A percentile compares a stretch with the other conserved stretches of the same genome.
phyloP scores from a whole-genome alignment of 2,113 vertebrate genomes.

The Archilochus colubris region DNA sequence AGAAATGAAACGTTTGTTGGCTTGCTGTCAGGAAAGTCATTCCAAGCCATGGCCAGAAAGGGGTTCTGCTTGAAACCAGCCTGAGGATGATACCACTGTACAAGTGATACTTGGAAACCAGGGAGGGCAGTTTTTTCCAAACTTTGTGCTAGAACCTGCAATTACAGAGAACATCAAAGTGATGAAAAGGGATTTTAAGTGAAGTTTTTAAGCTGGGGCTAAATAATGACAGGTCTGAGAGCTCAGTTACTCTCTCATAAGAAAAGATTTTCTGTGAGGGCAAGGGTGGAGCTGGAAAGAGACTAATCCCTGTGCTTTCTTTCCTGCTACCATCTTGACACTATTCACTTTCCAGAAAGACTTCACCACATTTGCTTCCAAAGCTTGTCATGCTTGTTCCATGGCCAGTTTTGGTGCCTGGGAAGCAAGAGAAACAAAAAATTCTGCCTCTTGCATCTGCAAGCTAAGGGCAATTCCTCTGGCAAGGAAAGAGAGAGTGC shows the following conservation, averaged over 20 bases:
- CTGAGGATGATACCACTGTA: not conserved
- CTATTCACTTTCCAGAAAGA: not conserved
- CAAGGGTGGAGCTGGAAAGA: not conserved
- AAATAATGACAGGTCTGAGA: slow-evolving; percentile 12
- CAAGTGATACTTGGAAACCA: not conserved
- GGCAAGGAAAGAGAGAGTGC: not conserved
- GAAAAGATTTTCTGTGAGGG: not conserved
- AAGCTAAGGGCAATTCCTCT: not conserved
- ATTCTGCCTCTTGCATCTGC: not conserved
- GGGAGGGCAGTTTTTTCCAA: not conserved
- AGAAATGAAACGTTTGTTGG: not conserved
- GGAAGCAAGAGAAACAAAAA: not conserved
- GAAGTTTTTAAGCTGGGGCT: slow-evolving; percentile 10
- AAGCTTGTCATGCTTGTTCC: not conserved
- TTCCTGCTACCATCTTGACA: not conserved
- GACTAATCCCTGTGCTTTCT: not conserved
- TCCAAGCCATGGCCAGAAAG: not conserved
- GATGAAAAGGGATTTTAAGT: slow-evolving; percentile 4
- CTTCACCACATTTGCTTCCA: not conserved
- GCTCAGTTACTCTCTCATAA: not conserved
- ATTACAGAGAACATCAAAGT: slow-evolving; percentile 10
- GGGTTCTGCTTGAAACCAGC: not conserved
- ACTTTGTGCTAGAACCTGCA: not conserved
- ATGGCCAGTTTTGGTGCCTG: not conserved
- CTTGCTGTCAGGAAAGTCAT: not conserved